These are phyloP conservation scores for Coryphaenoides rupestris DNA, from an alignment of 2,113 vertebrate species.

Conservation along the genomic window DNA sequence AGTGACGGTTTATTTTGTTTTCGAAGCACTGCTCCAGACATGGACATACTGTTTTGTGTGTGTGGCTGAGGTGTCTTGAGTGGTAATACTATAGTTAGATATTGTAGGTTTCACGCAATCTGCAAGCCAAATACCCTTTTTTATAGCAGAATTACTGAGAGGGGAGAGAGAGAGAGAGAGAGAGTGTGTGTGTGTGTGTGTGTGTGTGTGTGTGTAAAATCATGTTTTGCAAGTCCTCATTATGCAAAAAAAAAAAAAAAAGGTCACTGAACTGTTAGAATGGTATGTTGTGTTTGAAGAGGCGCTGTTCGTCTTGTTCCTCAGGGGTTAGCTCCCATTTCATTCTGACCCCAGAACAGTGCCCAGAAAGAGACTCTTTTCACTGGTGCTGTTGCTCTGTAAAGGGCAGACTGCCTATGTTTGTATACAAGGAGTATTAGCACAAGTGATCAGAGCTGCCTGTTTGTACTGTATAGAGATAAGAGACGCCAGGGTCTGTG, in stretches of 20 bases:
- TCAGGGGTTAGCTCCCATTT: conserved; percentile 49
- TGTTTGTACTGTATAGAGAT: conserved; percentile 22
- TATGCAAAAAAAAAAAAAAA: conserved; percentile 50
- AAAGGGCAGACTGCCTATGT: conserved; percentile 9
- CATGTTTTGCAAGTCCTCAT: conserved; percentile 52
- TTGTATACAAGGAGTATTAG: too few relatives aligned
- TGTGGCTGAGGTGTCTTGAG: conserved; percentile 22
- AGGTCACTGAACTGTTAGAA: conserved; percentile 50
- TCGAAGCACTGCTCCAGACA: conserved; percentile 54
- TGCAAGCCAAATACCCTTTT: conserved; percentile 21
- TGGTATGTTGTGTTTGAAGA: conserved; percentile 37
- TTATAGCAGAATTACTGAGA: conserved; percentile 39
- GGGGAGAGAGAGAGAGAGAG: too few relatives aligned
- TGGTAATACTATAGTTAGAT: conserved; percentile 15
- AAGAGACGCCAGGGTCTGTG: conserved; percentile 26
- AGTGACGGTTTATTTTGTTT: conserved; percentile 38
- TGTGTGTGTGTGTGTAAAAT: conserved; percentile 67
- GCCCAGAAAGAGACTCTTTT: conserved; percentile 37
- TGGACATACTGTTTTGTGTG: conserved; percentile 36
- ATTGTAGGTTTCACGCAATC: conserved; percentile 48
- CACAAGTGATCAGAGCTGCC: conserved; percentile 4
- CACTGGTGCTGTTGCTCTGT: conserved; percentile 19
- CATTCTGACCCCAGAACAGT: conserved; percentile 51
- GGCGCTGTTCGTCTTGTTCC: conserved; percentile 4
- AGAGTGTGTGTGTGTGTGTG: too few relatives aligned